Evolutionary conservation across 1,140 invertebrate genomes (phyloP), one percentile per base, ranked within the genome.

Genomic region (Zeugodacus cucurbitae): DNA sequence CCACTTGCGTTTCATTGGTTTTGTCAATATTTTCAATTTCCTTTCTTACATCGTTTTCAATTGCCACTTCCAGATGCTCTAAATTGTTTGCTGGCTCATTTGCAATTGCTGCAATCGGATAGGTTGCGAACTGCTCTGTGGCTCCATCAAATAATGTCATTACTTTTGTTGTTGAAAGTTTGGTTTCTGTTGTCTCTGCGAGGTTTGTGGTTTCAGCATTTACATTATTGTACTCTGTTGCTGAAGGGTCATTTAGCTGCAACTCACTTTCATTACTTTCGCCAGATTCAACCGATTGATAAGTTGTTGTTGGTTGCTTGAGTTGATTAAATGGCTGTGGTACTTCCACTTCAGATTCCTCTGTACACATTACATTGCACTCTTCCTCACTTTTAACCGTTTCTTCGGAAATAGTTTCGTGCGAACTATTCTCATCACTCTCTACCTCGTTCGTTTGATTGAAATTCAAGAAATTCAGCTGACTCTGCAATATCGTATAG

Each of bases 11-110:
- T 48, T 82, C 74, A 82, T 82, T 82, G 41, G 44, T 82, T 82
- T 82, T 82, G 74, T 82, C 74, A 26, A 82, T 82, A 82, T 82
- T 82, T 82, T 82, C 74, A 82, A 82, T 82, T 82, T 82, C 74
- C 41, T 82, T 82, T 48, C 41, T 48, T 82, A 82, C 37, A 82
- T 8, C n/a, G 20, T 82, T 44, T 82, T 29, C 74, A 82, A 82
- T 82, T 82, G 74, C 74, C 74, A 82, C 41, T 82, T 82, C 20
- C 74, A 82, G 74, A 48, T 48, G n/a, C 74, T 48, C 74, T 82
- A 54, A 82, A 82, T 82, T 26, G 74, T 48, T 82, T 82, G 74
- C 44, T 82, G 34, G 74, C 74, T 82, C 41, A 54, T 82, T 82
- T 82, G 22, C 74, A 82, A 37, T 82, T 7, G 41, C 48, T 82